Conservation (phyloP, 2,113 vertebrate species). For the Formicarius rufipectus region DNA sequence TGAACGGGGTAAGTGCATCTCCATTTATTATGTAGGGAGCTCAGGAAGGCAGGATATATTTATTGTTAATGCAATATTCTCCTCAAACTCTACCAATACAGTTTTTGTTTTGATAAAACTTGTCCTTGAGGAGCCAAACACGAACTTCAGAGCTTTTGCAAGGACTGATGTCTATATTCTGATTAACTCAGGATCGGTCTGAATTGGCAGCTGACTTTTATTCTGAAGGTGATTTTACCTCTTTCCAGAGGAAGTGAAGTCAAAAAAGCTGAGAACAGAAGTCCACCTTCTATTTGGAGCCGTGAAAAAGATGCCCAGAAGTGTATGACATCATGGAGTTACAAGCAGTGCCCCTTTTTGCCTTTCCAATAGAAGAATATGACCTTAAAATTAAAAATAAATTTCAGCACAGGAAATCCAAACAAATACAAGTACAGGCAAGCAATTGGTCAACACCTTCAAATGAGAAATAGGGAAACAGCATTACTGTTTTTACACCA, state of each 20-base stretch:
- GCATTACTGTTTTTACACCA: neutral
- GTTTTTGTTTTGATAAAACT: slow-evolving; percentile 38
- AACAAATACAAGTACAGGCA: neutral
- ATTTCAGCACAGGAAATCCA: neutral
- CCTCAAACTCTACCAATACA: neutral
- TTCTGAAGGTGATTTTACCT: neutral
- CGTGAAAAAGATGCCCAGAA: neutral
- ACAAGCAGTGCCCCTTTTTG: neutral
- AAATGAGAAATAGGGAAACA: neutral
- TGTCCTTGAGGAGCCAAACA: neutral
- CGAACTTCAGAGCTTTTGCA: neutral
- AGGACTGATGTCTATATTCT: neutral
- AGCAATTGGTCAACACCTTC: neutral
- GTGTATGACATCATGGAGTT: neutral
- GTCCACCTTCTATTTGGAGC: neutral
- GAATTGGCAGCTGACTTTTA: neutral
- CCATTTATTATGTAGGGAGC: slow-evolving; percentile 20
- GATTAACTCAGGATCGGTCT: neutral
- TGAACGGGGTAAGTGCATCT: slow-evolving; percentile 20
- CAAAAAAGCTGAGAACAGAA: neutral
- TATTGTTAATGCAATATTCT: slow-evolving; percentile 18
- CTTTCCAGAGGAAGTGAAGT: neutral
- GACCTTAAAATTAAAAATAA: neutral
- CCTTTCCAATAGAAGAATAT: neutral
- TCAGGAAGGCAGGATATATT: slow-evolving; percentile 6